Base-by-base conservation (phyloP, 2,888 invertebrate species). In the Plagodis pulveraria region DNA sequence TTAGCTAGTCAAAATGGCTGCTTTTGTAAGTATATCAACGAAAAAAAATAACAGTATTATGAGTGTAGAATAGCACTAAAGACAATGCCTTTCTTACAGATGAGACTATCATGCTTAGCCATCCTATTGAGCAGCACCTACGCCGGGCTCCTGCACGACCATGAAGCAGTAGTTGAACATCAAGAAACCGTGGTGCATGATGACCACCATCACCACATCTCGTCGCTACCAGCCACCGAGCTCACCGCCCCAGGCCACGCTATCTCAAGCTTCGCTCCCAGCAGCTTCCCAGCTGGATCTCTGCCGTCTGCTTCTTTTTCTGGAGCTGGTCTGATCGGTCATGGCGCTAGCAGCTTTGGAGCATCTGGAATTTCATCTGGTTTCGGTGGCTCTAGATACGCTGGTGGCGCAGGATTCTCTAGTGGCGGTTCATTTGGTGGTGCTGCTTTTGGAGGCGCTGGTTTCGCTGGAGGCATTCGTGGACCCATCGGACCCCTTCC, bases 1-100 rank as follows among this genome's bases (percentile, higher is more conserved):
- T 89, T 92, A 92, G 92, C 91, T 91, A 89, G 81, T 80, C 78
- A 77, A 76, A 65, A 92, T 92, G 92, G 91, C 91, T 89, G 79
- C 89, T 74, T 84, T 85, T 84, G 92, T 92, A 78, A 91, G 91
- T 91, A 81, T 76, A 54, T 5, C 44, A 34, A 56, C 54, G 40
- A 50, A 6, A 50, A 50, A 41, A 6, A 10, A 35, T 34, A 9
- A 45, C 9, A 43, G 5, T 40, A 40, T 40, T 5, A 40, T 40
- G 10, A 22, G 10, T 10, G 10, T 40, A 10, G 40, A 0, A 10
- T 7, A 9, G 5, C 1, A 40, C 10, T 40, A 9, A 5, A 10
- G 40, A 40, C 8, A 43, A 36, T 67, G 56, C 53, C 69, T 76
- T 70, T 6, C 11, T 67, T 89, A 84, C 91, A 92, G 92, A 87